Evolutionary conservation across 2,888 invertebrate species (phyloP), one percentile per base, ranked within the genome.

Genomic region (Ectemnius lituratus): DNA sequence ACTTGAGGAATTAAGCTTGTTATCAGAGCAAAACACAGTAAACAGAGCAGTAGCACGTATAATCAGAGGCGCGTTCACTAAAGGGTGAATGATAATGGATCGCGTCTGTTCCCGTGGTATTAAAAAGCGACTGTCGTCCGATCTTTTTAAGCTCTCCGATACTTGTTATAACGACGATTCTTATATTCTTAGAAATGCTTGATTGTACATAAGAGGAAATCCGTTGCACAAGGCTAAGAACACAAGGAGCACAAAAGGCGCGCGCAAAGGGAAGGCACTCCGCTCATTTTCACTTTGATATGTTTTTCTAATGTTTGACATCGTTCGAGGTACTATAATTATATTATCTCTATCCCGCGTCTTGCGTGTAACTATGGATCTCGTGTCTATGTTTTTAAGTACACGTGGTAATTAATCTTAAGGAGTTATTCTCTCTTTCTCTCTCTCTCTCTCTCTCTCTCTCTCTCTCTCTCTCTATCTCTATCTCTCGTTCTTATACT

Each of bases 331-430:
- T 37, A 37, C 37, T 37, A 37, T 37, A 8, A 37, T 37, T n/a
- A 18, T n/a, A 18, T 57, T 57, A 11, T 57, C 16, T 58, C 57
- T 58, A 11, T 58, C 20, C 27, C 47, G 6, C 66, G 47, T 37
- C 65, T 69, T 28, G 20, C 23, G 58, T 58, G 45, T n/a, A 27
- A 63, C 14, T 28, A 57, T 20, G 23, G 47, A 28, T n/a, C 47
- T 27, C 18, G 37, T 46, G 45, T 37, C 37, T 37, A 11, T 37
- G 37, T 37, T 37, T 37, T 37, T 37, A 37, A 37, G 37, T 37
- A 37, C 37, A 37, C 37, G 37, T 37, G 37, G 37, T 37, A 37
- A 37, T 37, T 37, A 37, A 37, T 37, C 37, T 37, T 37, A 37
- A 37, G 37, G 37, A 37, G 37, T 37, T 37, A 23, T 11, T 37